Conservation (phyloP, 2,888 invertebrate genomes). For the Amphimallon solstitiale region DNA sequence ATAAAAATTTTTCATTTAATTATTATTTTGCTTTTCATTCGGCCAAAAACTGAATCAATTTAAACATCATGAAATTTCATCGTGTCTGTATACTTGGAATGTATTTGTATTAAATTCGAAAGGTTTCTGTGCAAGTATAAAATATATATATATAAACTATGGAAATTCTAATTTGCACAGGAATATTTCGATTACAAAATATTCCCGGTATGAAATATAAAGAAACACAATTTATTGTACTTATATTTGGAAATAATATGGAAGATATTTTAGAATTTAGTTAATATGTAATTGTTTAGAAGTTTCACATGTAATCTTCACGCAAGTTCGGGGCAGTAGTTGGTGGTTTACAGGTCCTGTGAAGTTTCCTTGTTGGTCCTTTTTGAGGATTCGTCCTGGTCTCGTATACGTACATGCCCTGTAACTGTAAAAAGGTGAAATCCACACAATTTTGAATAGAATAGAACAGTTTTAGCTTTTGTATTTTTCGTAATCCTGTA, state of each 20-base stretch:
- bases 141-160: background rate
- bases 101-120: slow-evolving; percentile 3
- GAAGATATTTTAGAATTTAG: slow-evolving; percentile 50
- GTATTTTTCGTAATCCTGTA: slow-evolving; percentile 34
- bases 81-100: slow-evolving; percentile 48
- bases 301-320: slow-evolving; percentile 45
- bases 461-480: slow-evolving; percentile 43
- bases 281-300: slow-evolving; percentile 39
- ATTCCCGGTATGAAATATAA: slow-evolving; percentile 7
- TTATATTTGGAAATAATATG: background rate
- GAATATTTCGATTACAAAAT: slow-evolving; percentile 7
- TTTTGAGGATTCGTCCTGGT: slow-evolving; percentile 61
- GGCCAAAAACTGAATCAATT: background rate
- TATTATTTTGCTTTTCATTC: background rate
- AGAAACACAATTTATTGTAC: background rate
- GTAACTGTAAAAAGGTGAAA: slow-evolving; percentile 61
- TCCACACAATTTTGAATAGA: slow-evolving; percentile 57
- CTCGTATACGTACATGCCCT: slow-evolving; percentile 60
- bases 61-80: slow-evolving; percentile 62
- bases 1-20: background rate
- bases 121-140: background rate
- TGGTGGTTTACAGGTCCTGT: slow-evolving; percentile 62
- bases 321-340: slow-evolving; percentile 61
- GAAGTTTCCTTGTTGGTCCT: slow-evolving; percentile 60
- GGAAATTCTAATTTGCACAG: background rate